Base-by-base conservation (phyloP, 1,140 invertebrate genomes). In the Coenobita brevimanus region DNA sequence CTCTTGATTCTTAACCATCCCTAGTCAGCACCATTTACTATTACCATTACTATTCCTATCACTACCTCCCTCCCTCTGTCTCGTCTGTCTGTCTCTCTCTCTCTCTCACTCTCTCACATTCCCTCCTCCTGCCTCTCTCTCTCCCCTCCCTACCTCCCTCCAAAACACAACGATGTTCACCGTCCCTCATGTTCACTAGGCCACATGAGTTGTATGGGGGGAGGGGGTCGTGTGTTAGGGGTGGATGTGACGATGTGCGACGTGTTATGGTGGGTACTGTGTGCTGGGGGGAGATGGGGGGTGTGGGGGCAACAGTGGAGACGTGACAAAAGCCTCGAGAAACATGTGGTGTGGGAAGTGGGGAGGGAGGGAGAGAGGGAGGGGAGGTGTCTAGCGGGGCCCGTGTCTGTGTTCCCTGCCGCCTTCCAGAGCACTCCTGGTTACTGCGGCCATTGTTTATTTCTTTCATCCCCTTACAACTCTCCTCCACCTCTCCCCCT, bases 391-490 rank as follows among this genome's bases (percentile, higher is more conserved):
- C 21, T 76, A 38, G 36, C 27, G 64, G 62, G 41, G 24, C 60
- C 36, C 43, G 4, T 54, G 46, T 50, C 46, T 50, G 46, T 50
- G 46, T 50, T 50, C 46, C 17, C 46, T 8, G 43, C 60, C 10
- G 27, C 21, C 76, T 79, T 50, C 27, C 76, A 79, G 76, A 79
- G 50, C 76, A 79, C 46, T 79, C 43, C 41, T 79, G 76, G 30
- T 57, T 50, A 24, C 50, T 38, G 27, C 50, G 6, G 46, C 76
- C 54, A 54, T 54, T 57, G 43, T 79, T 57, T 79, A 50, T 46
- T 21, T 54, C n/a, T n/a, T n/a, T n/a, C n/a, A n/a, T n/a, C n/a
- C n/a, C n/a, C n/a, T n/a, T n/a, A n/a, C n/a, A n/a, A n/a, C n/a
- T n/a, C n/a, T n/a, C n/a, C 46, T 50, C 46, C 17, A 6, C 17